Evolutionary conservation across 2,888 invertebrate genomes (phyloP).

Genomic region (Desoria tigrina): DNA sequence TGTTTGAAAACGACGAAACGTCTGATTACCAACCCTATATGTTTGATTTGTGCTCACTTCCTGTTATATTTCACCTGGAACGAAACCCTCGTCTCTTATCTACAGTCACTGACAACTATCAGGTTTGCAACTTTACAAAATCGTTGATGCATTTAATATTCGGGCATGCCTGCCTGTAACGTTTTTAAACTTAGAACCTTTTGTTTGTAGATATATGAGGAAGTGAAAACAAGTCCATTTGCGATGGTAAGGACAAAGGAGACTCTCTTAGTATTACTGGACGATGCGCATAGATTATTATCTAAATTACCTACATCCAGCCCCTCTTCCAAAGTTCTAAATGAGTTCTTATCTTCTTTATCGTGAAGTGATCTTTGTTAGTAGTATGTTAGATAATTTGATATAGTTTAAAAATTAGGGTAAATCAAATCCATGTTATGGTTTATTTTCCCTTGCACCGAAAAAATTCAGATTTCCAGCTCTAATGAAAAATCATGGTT

Average conservation of each 20-base stretch:
- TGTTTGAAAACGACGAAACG: conserved; percentile 7
- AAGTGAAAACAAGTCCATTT: conserved; percentile 28
- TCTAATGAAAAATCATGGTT: neutral
- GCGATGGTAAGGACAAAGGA: conserved; percentile 31
- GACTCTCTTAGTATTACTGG: conserved; percentile 27
- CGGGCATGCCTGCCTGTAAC: too few species aligned
- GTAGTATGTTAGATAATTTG: neutral
- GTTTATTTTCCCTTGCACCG: neutral
- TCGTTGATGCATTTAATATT: conserved; percentile 3
- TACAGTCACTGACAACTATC: neutral
- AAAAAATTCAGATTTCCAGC: neutral
- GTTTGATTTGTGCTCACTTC: conserved; percentile 36
- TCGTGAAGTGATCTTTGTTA: neutral
- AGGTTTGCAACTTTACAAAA: conserved; percentile 19
- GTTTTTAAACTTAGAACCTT: neutral
- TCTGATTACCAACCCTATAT: conserved; percentile 7
- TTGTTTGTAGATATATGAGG: conserved; percentile 29
- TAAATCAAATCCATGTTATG: neutral
- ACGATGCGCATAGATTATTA: conserved; percentile 32
- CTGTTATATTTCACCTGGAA: conserved; percentile 37
- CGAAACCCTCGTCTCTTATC: conserved; percentile 10
- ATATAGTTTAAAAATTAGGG: neutral
- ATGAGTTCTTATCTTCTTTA: conserved; percentile 29
- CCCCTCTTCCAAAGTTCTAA: conserved; percentile 32
- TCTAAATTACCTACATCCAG: conserved; percentile 27